These are phyloP conservation scores for Amia ocellicauda DNA, from an alignment of 2,113 vertebrate genomes.

Conservation along the genomic window DNA sequence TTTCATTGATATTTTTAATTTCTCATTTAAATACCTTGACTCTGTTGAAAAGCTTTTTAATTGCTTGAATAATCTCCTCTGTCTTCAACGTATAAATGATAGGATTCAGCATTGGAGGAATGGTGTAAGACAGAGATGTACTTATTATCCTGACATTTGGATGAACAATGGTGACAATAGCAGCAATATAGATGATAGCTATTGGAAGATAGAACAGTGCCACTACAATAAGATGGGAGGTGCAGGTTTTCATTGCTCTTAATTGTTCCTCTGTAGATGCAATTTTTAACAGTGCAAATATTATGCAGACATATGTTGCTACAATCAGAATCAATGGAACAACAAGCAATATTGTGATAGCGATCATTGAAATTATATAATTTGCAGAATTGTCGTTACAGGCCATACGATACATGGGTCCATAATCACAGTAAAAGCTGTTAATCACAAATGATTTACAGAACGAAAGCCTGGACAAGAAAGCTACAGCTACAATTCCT, in stretches of 20 bases:
- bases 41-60: background rate
- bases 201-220: slow-evolving; percentile 6
- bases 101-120: background rate
- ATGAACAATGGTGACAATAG: background rate
- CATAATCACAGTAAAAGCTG: slow-evolving; percentile 16
- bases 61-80: background rate
- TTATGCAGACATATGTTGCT: background rate
- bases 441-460: slow-evolving; percentile 13
- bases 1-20: too few relatives aligned
- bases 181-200: background rate
- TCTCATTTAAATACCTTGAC: too few relatives aligned
- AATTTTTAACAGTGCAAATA: background rate
- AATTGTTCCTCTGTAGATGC: background rate
- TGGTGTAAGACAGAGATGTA: background rate
- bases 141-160: background rate
- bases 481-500: background rate
- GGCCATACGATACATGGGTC: slow-evolving; percentile 1
- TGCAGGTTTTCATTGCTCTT: slow-evolving; percentile 13
- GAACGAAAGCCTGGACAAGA: background rate
- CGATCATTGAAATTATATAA: background rate
- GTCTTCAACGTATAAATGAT: background rate
- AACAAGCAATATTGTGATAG: background rate
- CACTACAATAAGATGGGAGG: slow-evolving; percentile 1
- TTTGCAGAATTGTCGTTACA: background rate
- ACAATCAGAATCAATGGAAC: background rate